Evolutionary conservation across 2,113 vertebrate species (phyloP), one percentile per base, ranked within the genome.

Genomic region (Gopherus evgoodei): DNA sequence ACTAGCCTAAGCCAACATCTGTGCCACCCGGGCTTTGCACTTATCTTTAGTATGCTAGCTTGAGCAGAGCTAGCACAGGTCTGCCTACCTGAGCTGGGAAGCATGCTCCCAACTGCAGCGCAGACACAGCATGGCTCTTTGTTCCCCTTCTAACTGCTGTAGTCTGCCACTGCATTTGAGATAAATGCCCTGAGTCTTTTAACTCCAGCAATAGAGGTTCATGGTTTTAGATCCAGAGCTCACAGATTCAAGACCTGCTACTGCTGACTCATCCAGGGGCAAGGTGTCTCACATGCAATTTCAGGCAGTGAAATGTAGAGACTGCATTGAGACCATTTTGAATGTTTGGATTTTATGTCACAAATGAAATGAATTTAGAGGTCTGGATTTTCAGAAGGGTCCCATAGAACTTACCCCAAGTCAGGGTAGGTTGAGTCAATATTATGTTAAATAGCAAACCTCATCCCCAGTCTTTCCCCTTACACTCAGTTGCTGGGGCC

Each of bases 151-250:
- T 13, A 14, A 31, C 6, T 12, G 57, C 57, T 62, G 27, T 11
- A 92, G 17, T 65, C 47, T 79, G 72, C 79, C 56, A 22, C 42
- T 94, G 83, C 65, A 81, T 96, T 87, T 90, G 21, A 79, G 93
- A 65, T 69, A 91, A 79, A 31, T 93, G 92, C 92, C 75, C 44
- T 19, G 80, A 8, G 35, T 89, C 53, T 91, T 95, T 87, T 93
- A 50, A 76, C 19, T 3, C 2, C 88, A 42, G 44, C 21, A 88
- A 84, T 42, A 93, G 89, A 80, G 0, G 4, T 9, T 81, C 2
- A 0, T 4, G 0, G 25, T 82, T 72, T 52, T 94, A 90, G 95
- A 93, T 79, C 29, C 50, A 87, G 83, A 19, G 86, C 5, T 82
- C 29, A 35, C 57, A 82, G 6, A 81, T 96, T 76, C 81, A 76